Evolutionary conservation across 2,113 vertebrate genomes (phyloP).

Genomic region (Apteryx mantelli): DNA sequence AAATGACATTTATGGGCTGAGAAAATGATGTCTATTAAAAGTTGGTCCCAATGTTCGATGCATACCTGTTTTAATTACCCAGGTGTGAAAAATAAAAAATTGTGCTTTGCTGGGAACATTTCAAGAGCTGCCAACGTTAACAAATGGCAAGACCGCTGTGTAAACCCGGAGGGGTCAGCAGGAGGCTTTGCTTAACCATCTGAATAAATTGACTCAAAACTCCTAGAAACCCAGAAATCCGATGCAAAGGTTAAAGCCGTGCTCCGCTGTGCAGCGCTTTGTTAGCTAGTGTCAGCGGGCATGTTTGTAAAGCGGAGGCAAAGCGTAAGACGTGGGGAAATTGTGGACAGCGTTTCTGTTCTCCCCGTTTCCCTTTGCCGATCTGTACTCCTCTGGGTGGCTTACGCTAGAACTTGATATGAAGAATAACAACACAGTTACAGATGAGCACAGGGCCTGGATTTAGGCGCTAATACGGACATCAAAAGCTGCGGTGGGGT

Average conservation of each 20-base stretch:
- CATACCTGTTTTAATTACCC: slow-evolving; percentile 47
- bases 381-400: background rate
- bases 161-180: background rate
- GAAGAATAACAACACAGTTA: background rate
- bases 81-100: slow-evolving; percentile 38
- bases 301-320: background rate
- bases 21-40: slow-evolving; percentile 57
- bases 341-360: background rate
- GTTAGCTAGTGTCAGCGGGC: background rate
- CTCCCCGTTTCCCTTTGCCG: background rate
- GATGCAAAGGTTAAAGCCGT: background rate
- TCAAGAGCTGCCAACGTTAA: slow-evolving; percentile 45
- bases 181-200: background rate
- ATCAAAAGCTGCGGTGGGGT: background rate
- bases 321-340: background rate
- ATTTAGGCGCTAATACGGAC: background rate
- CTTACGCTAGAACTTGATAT: background rate
- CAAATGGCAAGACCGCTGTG: background rate
- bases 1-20: slow-evolving; percentile 51
- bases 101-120: slow-evolving; percentile 9
- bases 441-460: background rate
- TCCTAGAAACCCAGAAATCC: background rate
- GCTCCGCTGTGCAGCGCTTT: background rate
- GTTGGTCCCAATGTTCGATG: background rate
- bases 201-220: background rate